Conservation (phyloP, 2,113 vertebrate genomes). For the Tautogolabrus adspersus region DNA sequence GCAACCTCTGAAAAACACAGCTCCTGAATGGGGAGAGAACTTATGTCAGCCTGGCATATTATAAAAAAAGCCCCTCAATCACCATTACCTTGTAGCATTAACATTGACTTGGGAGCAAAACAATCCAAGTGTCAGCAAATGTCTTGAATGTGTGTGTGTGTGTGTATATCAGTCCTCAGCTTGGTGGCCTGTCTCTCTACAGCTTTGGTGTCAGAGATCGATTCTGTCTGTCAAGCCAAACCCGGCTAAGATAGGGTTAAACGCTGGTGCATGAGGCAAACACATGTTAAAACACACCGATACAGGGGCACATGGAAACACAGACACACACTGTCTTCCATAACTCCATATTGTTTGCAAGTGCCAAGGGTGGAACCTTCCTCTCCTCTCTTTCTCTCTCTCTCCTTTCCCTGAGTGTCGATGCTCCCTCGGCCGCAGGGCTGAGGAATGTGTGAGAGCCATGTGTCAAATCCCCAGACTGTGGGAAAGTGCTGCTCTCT, state of each 20-base stretch:
- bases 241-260: slow-evolving; percentile 29
- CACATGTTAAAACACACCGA: slow-evolving; percentile 53
- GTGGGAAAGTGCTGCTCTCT: slow-evolving; percentile 99
- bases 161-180: background rate
- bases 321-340: slow-evolving; percentile 62
- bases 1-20: no score
- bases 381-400: slow-evolving; percentile 42
- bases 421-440: slow-evolving; percentile 86
- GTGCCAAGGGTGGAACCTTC: slow-evolving; percentile 88
- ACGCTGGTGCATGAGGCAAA: slow-evolving; percentile 41
- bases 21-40: no score
- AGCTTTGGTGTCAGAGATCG: background rate
- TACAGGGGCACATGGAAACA: slow-evolving; percentile 38
- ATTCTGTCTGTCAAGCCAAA: slow-evolving; percentile 6
- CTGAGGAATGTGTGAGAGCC: slow-evolving; percentile 97
- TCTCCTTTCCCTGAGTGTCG: slow-evolving; percentile 65
- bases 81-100: background rate
- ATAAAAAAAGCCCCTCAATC: background rate
- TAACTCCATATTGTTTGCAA: slow-evolving; percentile 77
- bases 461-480: slow-evolving; percentile 98
- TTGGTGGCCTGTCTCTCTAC: background rate
- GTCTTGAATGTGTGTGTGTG: no score
- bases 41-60: background rate
- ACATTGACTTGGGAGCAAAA: background rate
- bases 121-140: background rate